Conservation (phyloP, 2,888 invertebrate species). For the Cremastobaeus sp. region DNA sequence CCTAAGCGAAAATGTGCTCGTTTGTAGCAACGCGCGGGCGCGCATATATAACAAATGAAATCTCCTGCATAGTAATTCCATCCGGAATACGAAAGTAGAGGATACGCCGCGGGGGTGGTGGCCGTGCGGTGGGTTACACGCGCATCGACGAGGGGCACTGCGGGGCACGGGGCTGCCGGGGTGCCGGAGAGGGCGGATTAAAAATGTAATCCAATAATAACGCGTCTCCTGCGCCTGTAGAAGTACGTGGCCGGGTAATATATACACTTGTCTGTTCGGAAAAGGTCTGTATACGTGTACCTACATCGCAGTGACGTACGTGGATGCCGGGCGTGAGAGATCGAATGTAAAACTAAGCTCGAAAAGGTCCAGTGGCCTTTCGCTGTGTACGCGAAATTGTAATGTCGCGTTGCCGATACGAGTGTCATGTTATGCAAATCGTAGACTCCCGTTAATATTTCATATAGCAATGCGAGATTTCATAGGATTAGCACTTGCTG, state of each 20-base stretch:
- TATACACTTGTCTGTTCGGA: slow-evolving; percentile 61
- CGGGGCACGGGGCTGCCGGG: slow-evolving; percentile 61
- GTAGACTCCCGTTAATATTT: slow-evolving; percentile 60
- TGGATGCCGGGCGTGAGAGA: slow-evolving; percentile 60
- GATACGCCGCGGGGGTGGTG: slow-evolving; percentile 72
- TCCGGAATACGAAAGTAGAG: slow-evolving; percentile 78
- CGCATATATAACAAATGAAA: slow-evolving; percentile 77
- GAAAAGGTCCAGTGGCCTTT: slow-evolving; percentile 61
- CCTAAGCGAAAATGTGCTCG: slow-evolving; percentile 77
- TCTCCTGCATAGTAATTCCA: slow-evolving; percentile 78
- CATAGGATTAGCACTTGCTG: slow-evolving; percentile 59
- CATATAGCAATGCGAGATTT: slow-evolving; percentile 59
- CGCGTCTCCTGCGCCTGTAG: slow-evolving; percentile 77
- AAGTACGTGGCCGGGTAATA: slow-evolving; percentile 66
- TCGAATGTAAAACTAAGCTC: slow-evolving; percentile 64
- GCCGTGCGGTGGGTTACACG: slow-evolving; percentile 61
- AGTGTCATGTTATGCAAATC: slow-evolving; percentile 63
- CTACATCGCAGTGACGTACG: slow-evolving; percentile 56
- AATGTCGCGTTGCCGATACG: slow-evolving; percentile 62
- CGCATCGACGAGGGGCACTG: slow-evolving; percentile 60
- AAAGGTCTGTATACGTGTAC: slow-evolving; percentile 60
- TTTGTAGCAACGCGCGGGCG: slow-evolving; percentile 72
- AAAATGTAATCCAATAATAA: slow-evolving; percentile 79
- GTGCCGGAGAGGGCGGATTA: slow-evolving; percentile 75
- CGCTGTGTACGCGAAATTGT: slow-evolving; percentile 60